A percentile compares a stretch with the other conserved stretches of the same genome.
These are phyloP conservation scores for Spondyliosoma cantharus DNA, from an alignment of 2,797 vertebrate species.

Conservation along the genomic window DNA sequence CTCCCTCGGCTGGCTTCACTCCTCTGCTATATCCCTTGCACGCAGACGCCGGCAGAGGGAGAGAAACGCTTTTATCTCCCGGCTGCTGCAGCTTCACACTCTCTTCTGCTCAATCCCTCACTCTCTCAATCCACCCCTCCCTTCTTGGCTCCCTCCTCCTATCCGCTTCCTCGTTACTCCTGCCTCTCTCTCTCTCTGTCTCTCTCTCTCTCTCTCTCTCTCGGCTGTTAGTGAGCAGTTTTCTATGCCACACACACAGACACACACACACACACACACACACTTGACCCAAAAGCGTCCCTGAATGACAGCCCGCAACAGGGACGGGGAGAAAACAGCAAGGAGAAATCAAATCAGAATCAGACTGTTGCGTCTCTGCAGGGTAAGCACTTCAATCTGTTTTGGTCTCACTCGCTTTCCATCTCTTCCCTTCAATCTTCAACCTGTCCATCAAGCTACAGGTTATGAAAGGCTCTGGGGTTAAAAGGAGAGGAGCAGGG, in stretches of 20 bases:
- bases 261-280: slow-evolving; percentile 51
- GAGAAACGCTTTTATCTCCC: slow-evolving; percentile 80
- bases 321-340: slow-evolving; percentile 2
- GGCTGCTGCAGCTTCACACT: slow-evolving; percentile 85
- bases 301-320: slow-evolving; percentile 77
- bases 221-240: slow-evolving; percentile 73
- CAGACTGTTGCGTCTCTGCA: slow-evolving; percentile 24
- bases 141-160: slow-evolving; percentile 70
- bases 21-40: slow-evolving; percentile 70
- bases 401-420: slow-evolving; percentile 1
- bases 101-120: slow-evolving; percentile 78
- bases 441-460: slow-evolving; percentile 30
- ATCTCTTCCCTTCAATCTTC: slow-evolving; percentile 19
- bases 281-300: slow-evolving; percentile 92
- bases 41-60: slow-evolving; percentile 68
- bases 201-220: slow-evolving; percentile 46
- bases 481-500: background rate
- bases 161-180: slow-evolving; percentile 71
- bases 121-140: slow-evolving; percentile 74
- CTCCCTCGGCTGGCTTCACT: slow-evolving; percentile 64
- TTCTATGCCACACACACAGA: slow-evolving; percentile 60
- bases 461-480: slow-evolving; percentile 34
- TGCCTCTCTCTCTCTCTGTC: slow-evolving; percentile 64
- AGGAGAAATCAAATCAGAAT: slow-evolving; percentile 48
- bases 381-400: background rate